Evolutionary conservation across 1,140 invertebrate species (phyloP).

Genomic region (Drosophila tsacasi): DNA sequence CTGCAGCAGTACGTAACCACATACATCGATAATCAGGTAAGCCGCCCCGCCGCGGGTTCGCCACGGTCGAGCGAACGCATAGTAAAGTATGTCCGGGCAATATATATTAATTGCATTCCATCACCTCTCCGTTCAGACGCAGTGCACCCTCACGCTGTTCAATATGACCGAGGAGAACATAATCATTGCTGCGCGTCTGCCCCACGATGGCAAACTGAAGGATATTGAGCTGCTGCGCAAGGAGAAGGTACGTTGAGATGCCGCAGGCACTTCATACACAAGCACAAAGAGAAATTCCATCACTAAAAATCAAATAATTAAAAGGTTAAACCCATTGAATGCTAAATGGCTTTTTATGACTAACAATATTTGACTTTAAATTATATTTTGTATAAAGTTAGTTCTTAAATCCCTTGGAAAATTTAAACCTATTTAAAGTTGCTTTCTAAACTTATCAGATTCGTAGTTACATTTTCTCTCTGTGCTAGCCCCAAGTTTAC

Average conservation of each 20-base stretch:
- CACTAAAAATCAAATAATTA: background rate
- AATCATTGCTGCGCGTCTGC: conserved; percentile 92
- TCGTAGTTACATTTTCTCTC: background rate
- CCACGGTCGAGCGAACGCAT: conserved; percentile 11
- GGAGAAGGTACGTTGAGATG: conserved; percentile 88
- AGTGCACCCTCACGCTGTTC: conserved; percentile 93
- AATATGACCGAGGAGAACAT: conserved; percentile 94
- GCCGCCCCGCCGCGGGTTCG: conserved; percentile 6
- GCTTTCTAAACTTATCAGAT: background rate
- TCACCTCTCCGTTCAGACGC: conserved; percentile 87
- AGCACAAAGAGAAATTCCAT: background rate
- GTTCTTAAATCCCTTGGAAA: background rate
- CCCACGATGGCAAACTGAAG: conserved; percentile 88
- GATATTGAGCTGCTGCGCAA: conserved; percentile 87
- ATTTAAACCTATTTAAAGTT: background rate
- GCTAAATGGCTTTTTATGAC: too few species aligned
- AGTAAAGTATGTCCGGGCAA: conserved; percentile 13
- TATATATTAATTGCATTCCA: conserved; percentile 66
- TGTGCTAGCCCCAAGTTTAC: background rate
- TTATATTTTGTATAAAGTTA: too few species aligned
- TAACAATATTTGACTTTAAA: background rate
- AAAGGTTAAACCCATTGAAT: too few species aligned
- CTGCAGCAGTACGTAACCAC: conserved; percentile 91
- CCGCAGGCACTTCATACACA: conserved; percentile 17
- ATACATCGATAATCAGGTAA: conserved; percentile 90